Evolutionary conservation across 2,797 vertebrate genomes (phyloP), one percentile per base, ranked within the genome.

Genomic region (Eleutherodactylus coqui): DNA sequence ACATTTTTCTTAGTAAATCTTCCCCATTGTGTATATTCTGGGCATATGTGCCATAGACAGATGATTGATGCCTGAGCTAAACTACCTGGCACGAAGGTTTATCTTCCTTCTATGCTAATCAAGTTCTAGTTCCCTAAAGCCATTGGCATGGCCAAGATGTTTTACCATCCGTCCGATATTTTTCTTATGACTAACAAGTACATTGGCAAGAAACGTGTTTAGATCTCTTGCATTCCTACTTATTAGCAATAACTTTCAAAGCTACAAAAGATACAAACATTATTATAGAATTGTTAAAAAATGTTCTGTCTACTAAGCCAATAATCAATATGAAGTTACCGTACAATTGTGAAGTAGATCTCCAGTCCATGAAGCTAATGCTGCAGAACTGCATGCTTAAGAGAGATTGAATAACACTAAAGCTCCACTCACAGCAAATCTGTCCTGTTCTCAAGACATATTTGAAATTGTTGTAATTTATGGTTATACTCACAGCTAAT

Each of bases 281-380:
- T 70, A 70, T 72, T 45, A n/a, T 24, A 72, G 69, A 43, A 4
- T 27, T 36, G 16, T 67, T 73, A 24, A 73, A 43, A 45, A 73
- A 38, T 14, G 27, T n/a, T 73, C 38, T 5, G 5, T 38, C 38
- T 73, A 5, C 45, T 13, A 73, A 45, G 41, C 3, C 41, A 21
- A 43, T 45, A 73, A 73, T 73, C 70, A 29, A 73, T 43, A 73
- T 43, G 70, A 45, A 45, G 38, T 73, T 24, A 43, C 70, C 45
- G 43, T 24, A 73, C 70, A 45, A 27, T 45, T 45, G 4, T 73
- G 70, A 73, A 73, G 70, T 45, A 41, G 41, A 43, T 73, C 21
- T 73, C 24, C 41, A 73, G 70, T 14, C 67, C 67, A 24, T 2
- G 16, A 24, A 38, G 67, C 19, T 24, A 41, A 69, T 21, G 34